These are phyloP conservation scores for Epizoanthus illoricatus DNA, from an alignment of 92 coral and sea anemone species.

Conservation along the genomic window DNA sequence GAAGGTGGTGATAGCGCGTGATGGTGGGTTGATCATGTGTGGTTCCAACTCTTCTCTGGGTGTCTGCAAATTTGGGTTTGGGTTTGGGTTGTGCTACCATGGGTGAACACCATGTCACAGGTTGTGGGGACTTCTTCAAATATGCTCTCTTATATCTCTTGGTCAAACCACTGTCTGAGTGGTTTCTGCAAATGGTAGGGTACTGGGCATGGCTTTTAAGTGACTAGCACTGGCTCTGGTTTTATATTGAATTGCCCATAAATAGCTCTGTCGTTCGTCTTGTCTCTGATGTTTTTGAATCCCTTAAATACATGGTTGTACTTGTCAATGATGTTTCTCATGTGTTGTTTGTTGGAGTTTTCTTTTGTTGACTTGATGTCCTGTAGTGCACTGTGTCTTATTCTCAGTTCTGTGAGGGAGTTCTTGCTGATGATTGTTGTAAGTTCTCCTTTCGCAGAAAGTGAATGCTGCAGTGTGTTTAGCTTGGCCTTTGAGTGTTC, in stretches of 20 bases:
- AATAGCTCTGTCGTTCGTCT: constrained; percentile 48
- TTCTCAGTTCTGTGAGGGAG: constrained; percentile 41
- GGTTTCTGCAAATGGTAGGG: constrained; percentile 60
- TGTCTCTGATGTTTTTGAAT: constrained; percentile 63
- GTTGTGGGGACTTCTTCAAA: too few species aligned
- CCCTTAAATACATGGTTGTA: constrained; percentile 53
- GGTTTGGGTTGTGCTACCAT: constrained; percentile 49
- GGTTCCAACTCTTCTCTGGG: constrained; percentile 37
- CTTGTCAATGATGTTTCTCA: background rate
- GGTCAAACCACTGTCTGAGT: background rate
- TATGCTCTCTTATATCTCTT: too few species aligned
- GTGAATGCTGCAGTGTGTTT: constrained; percentile 45
- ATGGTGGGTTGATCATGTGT: constrained; percentile 17
- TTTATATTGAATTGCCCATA: constrained; percentile 53
- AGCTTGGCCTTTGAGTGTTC: constrained; percentile 35
- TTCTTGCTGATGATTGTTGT: constrained; percentile 45
- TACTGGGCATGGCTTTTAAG: constrained; percentile 49
- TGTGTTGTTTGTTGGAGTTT: background rate
- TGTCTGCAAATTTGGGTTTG: constrained; percentile 35
- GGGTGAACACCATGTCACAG: constrained; percentile 10
- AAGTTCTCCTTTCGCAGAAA: constrained; percentile 18
- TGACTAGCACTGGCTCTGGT: constrained; percentile 54
- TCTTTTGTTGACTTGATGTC: constrained; percentile 15
- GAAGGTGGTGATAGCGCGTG: constrained; percentile 37
- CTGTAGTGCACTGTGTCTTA: constrained; percentile 19